Conservation (phyloP, 2,888 invertebrate genomes). For the Pseudoips prasinana region DNA sequence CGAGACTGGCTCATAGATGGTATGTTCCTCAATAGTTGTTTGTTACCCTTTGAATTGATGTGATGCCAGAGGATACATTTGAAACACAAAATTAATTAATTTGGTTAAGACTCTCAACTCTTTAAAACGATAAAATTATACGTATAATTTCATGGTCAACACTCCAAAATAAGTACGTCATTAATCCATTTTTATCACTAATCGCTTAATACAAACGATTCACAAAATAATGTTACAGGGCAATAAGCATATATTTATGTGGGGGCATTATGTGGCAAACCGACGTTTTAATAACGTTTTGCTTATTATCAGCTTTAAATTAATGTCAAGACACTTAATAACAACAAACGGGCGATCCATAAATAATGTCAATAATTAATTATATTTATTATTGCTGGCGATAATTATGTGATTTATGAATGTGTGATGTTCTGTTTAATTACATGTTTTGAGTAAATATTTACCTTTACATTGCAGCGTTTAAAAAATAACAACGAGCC, state of each 20-base stretch:
- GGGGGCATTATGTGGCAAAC: slow-evolving; percentile 11
- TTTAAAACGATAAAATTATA: no score
- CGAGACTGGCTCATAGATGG: no score
- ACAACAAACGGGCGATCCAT: slow-evolving; percentile 14
- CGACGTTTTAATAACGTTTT: slow-evolving; percentile 11
- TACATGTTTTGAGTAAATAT: no score
- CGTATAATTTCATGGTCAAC: slow-evolving; percentile 18
- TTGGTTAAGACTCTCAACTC: no score
- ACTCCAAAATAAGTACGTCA: slow-evolving; percentile 19
- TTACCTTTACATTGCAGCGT: no score
- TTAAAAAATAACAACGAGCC: not conserved
- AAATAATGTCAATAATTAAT: slow-evolving; percentile 25
- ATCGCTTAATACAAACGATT: slow-evolving; percentile 19
- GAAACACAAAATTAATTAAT: no score
- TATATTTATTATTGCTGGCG: slow-evolving; percentile 3
- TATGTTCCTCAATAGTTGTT: no score
- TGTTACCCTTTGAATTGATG: no score
- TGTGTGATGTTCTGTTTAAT: no score
- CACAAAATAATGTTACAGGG: slow-evolving; percentile 17
- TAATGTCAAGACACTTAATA: slow-evolving; percentile 16
- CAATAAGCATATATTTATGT: slow-evolving; percentile 11
- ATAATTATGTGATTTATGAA: not conserved
- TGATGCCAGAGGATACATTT: no score
- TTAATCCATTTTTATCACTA: slow-evolving; percentile 25
- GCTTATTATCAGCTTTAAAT: slow-evolving; percentile 16